Base-by-base conservation (phyloP, 2,888 invertebrate genomes). In the Spisula solida region DNA sequence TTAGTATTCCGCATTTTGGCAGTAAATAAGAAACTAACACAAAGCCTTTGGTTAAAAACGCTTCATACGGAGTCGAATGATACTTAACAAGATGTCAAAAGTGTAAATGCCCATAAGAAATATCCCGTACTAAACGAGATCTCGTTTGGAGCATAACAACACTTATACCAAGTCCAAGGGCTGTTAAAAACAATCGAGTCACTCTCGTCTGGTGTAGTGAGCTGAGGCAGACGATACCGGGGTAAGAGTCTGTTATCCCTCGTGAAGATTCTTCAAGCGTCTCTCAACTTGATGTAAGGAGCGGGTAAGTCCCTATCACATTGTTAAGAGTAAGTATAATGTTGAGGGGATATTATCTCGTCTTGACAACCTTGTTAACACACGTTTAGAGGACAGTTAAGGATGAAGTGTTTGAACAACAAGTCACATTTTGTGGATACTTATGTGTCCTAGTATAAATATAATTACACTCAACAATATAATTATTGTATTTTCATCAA, bases 181-280 rank as follows among this genome's bases (percentile, higher is more conserved):
- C 78, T 85, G 87, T 85, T 85, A 79, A 56, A 89, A 89, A 89
- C 89, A 89, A 89, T 79, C 51, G 85, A 85, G 82, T 87, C 66
- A 12, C 87, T 82, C 87, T 82, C 41, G 56, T 87, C 82, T 89
- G 79, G 79, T 79, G 89, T 81, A 80, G 87, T 25, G 48, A 51
- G 78, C 81, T 82, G 78, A 60, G 79, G 31, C 82, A 78, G 82
- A 75, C 75, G 82, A 78, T 75, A 60, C 78, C 4, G 31, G 16
- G 79, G 82, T 80, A 83, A 87, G 87, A 48, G 87, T 55, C 87
- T 87, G 87, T 87, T 87, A 87, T 87, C 87, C 87, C 34, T 29
- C 29, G 47, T 87, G 82, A 87, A 87, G 78, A 87, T 82, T 41
- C 70, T 83, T 87, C 60, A 82, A 87, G 41, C 34, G 47, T 29